A percentile compares a stretch with the other conserved stretches of the same genome.
These are phyloP conservation scores for Anagrus nilaparvatae DNA, from an alignment of 1,140 invertebrate species.

Conservation along the genomic window DNA sequence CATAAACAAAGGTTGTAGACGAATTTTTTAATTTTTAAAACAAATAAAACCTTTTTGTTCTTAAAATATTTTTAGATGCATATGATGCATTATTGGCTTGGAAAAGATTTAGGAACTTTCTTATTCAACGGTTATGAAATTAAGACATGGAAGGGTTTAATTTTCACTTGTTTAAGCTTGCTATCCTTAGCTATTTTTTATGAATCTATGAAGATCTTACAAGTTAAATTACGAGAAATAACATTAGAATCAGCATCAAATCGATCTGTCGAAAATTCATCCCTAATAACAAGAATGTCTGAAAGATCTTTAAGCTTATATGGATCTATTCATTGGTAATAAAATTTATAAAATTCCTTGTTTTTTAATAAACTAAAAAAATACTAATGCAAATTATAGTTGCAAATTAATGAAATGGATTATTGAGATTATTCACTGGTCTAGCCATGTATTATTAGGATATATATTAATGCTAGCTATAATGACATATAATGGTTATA, in stretches of 20 bases:
- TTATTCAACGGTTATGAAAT: slow-evolving; percentile 45
- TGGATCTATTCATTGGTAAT: slow-evolving; percentile 20
- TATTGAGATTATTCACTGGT: slow-evolving; percentile 33
- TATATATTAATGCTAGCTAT: slow-evolving; percentile 84
- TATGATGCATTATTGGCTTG: slow-evolving; percentile 51
- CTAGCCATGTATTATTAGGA: slow-evolving; percentile 49
- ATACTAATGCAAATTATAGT: slow-evolving; percentile 13
- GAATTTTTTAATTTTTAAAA: neutral
- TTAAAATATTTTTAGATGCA: slow-evolving; percentile 38
- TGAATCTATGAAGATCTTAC: slow-evolving; percentile 46
- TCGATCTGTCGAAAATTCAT: slow-evolving; percentile 31
- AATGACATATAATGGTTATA: slow-evolving; percentile 82
- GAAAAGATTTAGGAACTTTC: slow-evolving; percentile 43
- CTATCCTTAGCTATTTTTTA: slow-evolving; percentile 44
- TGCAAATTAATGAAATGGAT: slow-evolving; percentile 24
- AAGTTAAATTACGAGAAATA: slow-evolving; percentile 26
- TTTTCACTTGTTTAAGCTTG: slow-evolving; percentile 44
- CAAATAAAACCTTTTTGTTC: neutral
- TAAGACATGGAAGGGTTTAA: slow-evolving; percentile 36
- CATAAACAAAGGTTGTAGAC: neutral
- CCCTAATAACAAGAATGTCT: slow-evolving; percentile 28
- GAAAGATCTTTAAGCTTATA: slow-evolving; percentile 14
- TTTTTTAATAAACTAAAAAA: neutral
- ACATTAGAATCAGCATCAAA: slow-evolving; percentile 4
- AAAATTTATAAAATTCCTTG: slow-evolving; percentile 5